phyloP scores from a whole-genome alignment of 2,113 vertebrate species.

The Desmodus rotundus region DNA sequence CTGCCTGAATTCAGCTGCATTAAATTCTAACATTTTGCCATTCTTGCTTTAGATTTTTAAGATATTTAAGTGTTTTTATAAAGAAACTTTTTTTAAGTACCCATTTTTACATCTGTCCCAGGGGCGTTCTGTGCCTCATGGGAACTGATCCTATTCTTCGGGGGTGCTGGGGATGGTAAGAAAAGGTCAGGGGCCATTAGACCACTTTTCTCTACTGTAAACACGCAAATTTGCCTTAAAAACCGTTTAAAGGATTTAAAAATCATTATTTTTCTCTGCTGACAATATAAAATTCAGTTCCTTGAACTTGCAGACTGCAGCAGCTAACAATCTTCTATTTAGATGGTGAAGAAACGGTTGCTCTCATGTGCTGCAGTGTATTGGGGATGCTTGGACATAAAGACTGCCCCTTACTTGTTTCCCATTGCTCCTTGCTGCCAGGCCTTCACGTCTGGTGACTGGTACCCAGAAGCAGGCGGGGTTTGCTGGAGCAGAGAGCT shows the following conservation, averaged over 20 bases:
- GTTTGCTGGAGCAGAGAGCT: slow-evolving; percentile 91
- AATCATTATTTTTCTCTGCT: background rate
- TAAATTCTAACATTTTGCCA: background rate
- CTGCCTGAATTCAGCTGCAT: background rate
- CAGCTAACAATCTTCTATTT: background rate
- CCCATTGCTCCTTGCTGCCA: slow-evolving; percentile 91
- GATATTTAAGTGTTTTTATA: background rate
- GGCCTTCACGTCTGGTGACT: slow-evolving; percentile 93
- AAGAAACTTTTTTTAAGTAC: background rate
- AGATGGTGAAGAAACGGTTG: background rate
- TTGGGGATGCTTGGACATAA: background rate
- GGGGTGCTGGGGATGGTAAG: background rate
- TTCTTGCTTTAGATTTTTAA: background rate
- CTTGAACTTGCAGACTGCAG: background rate
- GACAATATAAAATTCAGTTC: background rate
- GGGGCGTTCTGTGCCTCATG: background rate
- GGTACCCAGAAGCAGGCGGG: slow-evolving; percentile 87
- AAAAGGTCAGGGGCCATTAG: background rate
- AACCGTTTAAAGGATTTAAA: slow-evolving; percentile 32
- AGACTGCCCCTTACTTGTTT: slow-evolving; percentile 81
- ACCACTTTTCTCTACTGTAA: background rate
- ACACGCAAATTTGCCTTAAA: background rate
- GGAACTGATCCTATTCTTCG: background rate
- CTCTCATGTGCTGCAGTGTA: background rate
- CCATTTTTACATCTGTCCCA: background rate